Conservation (phyloP, 2,113 vertebrate species). For the Acinonyx jubatus region DNA sequence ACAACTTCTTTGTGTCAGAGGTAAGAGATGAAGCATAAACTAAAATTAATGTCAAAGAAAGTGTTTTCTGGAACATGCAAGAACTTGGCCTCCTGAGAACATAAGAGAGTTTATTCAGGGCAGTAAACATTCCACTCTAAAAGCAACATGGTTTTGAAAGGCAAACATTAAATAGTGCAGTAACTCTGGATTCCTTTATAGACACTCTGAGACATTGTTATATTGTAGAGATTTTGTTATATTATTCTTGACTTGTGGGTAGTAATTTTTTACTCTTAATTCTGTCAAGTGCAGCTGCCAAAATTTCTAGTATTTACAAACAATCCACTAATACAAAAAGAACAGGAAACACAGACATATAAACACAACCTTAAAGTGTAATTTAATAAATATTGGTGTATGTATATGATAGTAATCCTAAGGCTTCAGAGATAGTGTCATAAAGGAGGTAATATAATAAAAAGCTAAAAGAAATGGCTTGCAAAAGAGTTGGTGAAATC, state of each 20-base stretch:
- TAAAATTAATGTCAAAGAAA: slow-evolving; percentile 64
- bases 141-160: slow-evolving; percentile 41
- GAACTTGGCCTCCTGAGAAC: slow-evolving; percentile 49
- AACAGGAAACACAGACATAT: neutral
- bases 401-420: neutral
- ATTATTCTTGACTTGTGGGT: slow-evolving; percentile 45
- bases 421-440: neutral
- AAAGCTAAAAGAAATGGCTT: neutral
- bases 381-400: neutral
- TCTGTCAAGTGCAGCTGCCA: neutral
- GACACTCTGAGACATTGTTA: slow-evolving; percentile 8
- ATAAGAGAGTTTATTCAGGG: neutral
- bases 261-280: slow-evolving; percentile 42
- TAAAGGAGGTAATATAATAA: neutral
- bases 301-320: slow-evolving; percentile 26
- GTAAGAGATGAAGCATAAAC: slow-evolving; percentile 65
- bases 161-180: slow-evolving; percentile 20
- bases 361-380: neutral
- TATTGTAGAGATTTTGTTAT: neutral
- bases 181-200: slow-evolving; percentile 52
- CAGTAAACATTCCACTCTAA: slow-evolving; percentile 39
- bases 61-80: slow-evolving; percentile 51
- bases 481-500: neutral
- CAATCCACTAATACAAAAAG: slow-evolving; percentile 3
- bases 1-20: slow-evolving; percentile 63